phyloP scores from a whole-genome alignment of 1,140 invertebrate species.

The Harpegnathos saltator region DNA sequence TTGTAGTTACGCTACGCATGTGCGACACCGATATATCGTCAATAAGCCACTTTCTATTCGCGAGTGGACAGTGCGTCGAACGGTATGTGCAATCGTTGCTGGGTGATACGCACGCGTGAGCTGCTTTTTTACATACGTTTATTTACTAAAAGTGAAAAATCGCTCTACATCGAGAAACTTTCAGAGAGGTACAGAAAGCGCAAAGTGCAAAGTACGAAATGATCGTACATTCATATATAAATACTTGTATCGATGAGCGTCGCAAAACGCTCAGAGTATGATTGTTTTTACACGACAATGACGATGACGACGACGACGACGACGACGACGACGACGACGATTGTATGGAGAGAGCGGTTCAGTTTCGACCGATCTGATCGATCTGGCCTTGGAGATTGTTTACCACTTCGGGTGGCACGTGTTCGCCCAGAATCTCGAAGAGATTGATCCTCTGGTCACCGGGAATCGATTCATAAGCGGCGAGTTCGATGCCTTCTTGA shows the following conservation, averaged over 20 bases:
- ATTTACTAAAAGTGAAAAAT: conserved; percentile 69
- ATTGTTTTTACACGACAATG: conserved; percentile 61
- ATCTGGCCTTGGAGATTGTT: conserved; percentile 93
- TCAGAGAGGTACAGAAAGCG: conserved; percentile 27
- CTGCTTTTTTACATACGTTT: conserved; percentile 56
- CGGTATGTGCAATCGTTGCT: not conserved
- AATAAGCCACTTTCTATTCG: conserved; percentile 2
- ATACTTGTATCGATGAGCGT: no score
- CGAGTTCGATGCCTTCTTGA: conserved; percentile 93
- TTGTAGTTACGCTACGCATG: not conserved
- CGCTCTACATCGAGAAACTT: conserved; percentile 21
- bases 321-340: conserved; percentile 4
- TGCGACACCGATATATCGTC: not conserved
- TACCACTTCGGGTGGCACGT: conserved; percentile 94
- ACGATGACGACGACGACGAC: conserved; percentile 19
- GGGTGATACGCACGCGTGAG: not conserved
- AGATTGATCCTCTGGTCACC: conserved; percentile 93
- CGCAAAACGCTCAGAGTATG: conserved; percentile 11
- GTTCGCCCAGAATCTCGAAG: conserved; percentile 92
- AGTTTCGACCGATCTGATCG: conserved; percentile 91
- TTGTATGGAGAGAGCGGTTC: conserved; percentile 51
- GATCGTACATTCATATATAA: no score
- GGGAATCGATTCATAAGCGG: conserved; percentile 93
- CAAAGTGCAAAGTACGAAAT: conserved; percentile 22
- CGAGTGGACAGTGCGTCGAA: not conserved